Evolutionary conservation across 2,113 vertebrate genomes (phyloP).

Genomic region (Rhynchomys soricoides): DNA sequence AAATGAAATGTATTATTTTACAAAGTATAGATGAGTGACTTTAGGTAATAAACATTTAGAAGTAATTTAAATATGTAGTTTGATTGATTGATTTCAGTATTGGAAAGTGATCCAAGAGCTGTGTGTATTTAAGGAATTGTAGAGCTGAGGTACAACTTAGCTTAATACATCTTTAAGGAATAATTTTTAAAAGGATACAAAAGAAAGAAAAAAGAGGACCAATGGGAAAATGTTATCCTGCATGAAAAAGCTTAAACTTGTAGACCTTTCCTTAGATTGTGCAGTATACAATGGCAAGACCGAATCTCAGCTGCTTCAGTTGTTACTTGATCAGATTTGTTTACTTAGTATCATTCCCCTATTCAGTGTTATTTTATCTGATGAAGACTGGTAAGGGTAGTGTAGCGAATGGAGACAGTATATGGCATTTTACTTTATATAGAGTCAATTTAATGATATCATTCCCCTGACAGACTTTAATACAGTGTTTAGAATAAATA

Average conservation of each 20-base stretch:
- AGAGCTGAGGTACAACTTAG: not conserved
- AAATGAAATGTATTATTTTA: not conserved
- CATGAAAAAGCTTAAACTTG: not conserved
- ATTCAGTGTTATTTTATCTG: not conserved
- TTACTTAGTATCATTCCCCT: not conserved
- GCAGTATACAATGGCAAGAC: not conserved
- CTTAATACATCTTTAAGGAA: not conserved
- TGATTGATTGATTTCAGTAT: not conserved
- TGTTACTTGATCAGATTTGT: not conserved
- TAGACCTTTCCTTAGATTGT: not conserved
- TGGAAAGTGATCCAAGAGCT: not conserved
- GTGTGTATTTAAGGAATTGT: not conserved
- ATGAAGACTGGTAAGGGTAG: not conserved
- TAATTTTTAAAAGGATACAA: not conserved
- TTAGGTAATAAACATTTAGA: not conserved
- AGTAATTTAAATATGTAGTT: not conserved
- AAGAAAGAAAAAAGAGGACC: rapidly evolving
- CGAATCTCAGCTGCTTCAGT: not conserved
- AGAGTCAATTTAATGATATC: not conserved
- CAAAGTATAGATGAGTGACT: not conserved
- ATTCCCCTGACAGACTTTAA: not conserved
- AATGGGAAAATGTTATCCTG: not conserved
- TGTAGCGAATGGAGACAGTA: not conserved
- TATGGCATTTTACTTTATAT: rapidly evolving
- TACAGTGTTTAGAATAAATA: not conserved